Conservation (phyloP, 2,113 vertebrate genomes). For the Callipepla californica region DNA sequence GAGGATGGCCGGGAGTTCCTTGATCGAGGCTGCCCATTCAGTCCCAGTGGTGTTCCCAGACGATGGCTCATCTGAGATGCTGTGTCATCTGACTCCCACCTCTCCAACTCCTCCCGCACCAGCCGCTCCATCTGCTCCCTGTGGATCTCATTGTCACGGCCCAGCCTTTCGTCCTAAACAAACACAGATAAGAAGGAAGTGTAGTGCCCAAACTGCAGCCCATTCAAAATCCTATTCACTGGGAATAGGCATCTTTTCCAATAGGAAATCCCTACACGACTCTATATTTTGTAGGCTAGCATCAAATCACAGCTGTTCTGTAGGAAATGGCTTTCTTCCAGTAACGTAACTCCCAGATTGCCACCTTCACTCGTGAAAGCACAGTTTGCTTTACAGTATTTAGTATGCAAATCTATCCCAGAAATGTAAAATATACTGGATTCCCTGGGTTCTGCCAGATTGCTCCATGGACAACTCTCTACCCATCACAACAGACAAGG, state of each 20-base stretch:
- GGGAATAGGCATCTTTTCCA: no score
- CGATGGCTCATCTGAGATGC: constrained; percentile 88
- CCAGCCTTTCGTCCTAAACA: constrained; percentile 89
- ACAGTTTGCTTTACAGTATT: not conserved
- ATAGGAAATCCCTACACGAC: rapidly evolving
- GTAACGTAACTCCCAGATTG: not conserved
- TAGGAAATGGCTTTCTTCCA: not conserved
- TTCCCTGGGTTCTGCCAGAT: no score
- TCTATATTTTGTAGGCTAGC: not conserved
- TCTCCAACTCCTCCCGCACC: constrained; percentile 92
- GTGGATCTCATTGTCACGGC: constrained; percentile 87
- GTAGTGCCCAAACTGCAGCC: not conserved
- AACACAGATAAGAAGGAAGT: not conserved
- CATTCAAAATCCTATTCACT: not conserved
- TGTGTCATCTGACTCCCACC: constrained; percentile 91
- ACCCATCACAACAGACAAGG: no score
- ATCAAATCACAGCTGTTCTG: not conserved
- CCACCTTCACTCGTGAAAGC: not conserved
- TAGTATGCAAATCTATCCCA: not conserved
- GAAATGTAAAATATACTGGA: not conserved
- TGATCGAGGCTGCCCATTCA: constrained; percentile 75
- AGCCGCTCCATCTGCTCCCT: constrained; percentile 93
- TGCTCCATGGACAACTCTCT: no score
- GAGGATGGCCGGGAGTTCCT: constrained; percentile 84
- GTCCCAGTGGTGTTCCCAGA: constrained; percentile 78